Percentiles rank a stretch among this genome's conserved stretches.
These are phyloP conservation scores for Yponomeuta plumbellus DNA, from an alignment of 2,888 invertebrate species.

Conservation along the genomic window DNA sequence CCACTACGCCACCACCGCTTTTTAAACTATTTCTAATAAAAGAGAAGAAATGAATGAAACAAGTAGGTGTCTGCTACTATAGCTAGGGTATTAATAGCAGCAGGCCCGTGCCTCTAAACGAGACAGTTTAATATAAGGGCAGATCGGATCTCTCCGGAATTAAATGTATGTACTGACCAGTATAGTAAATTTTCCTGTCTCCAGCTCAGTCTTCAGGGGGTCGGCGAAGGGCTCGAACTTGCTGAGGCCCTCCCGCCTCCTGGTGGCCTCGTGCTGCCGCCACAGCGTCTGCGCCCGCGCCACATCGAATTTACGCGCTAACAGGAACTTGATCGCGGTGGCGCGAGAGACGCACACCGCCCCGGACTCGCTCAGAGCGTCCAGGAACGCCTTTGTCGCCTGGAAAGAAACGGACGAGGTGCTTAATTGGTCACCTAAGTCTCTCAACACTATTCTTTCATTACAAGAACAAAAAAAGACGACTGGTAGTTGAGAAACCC, in stretches of 20 bases:
- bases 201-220: conserved; percentile 89
- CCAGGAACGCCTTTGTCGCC: conserved; percentile 89
- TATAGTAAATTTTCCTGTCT: conserved; percentile 97
- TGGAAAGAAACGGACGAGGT: conserved; percentile 44
- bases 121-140: too few species aligned
- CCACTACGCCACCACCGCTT: too few species aligned
- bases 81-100: too few species aligned
- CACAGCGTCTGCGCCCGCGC: conserved; percentile 92
- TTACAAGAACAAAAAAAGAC: too few species aligned
- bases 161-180: conserved; percentile 78
- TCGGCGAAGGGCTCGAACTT: conserved; percentile 89
- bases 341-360: conserved; percentile 82
- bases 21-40: too few species aligned
- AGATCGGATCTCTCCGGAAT: too few species aligned
- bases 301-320: conserved; percentile 96
- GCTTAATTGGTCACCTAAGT: conserved; percentile 30
- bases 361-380: conserved; percentile 80
- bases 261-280: conserved; percentile 93
- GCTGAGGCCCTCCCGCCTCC: conserved; percentile 89
- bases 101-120: too few species aligned
- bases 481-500: too few species aligned
- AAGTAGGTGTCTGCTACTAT: too few species aligned
- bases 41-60: too few species aligned
- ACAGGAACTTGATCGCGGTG: conserved; percentile 94
- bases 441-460: too few species aligned